These are phyloP conservation scores for Oxytorus armatus DNA, from an alignment of 2,888 invertebrate species.

Conservation along the genomic window DNA sequence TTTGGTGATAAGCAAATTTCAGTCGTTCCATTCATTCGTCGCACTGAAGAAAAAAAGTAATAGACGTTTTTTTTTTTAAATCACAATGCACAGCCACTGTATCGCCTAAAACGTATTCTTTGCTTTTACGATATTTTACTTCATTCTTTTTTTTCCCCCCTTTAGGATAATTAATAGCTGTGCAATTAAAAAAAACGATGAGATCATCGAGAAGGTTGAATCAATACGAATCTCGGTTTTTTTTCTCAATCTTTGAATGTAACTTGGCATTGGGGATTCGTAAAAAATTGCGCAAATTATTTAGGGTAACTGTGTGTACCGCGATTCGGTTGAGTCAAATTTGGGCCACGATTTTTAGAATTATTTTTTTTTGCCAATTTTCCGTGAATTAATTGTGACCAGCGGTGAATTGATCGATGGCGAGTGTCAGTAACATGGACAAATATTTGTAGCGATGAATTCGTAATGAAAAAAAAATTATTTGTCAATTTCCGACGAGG, in stretches of 20 bases:
- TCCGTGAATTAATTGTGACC: no score
- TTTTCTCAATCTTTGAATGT: conserved; percentile 22
- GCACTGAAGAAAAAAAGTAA: not conserved
- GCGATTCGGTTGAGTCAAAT: no score
- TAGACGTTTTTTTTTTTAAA: conserved; percentile 33
- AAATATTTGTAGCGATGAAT: no score
- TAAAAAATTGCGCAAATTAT: conserved; percentile 17
- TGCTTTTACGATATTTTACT: conserved; percentile 45
- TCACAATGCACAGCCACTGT: conserved; percentile 68
- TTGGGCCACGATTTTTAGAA: no score
- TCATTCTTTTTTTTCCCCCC: conserved; percentile 9
- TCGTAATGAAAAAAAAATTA: no score
- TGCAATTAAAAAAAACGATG: conserved; percentile 49
- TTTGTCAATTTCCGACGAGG: no score
- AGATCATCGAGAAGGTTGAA: no score
- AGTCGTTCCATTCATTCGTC: conserved; percentile 40
- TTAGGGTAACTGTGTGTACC: no score
- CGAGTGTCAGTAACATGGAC: no score
- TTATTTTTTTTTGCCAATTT: no score
- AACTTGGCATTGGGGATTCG: not conserved
- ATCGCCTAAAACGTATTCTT: conserved; percentile 46
- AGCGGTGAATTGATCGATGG: no score
- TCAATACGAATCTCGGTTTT: no score
- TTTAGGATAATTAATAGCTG: conserved; percentile 22
- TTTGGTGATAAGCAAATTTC: conserved; percentile 5